Evolutionary conservation across 1,140 invertebrate species (phyloP).

Genomic region (Zaprionus lachaisei): DNA sequence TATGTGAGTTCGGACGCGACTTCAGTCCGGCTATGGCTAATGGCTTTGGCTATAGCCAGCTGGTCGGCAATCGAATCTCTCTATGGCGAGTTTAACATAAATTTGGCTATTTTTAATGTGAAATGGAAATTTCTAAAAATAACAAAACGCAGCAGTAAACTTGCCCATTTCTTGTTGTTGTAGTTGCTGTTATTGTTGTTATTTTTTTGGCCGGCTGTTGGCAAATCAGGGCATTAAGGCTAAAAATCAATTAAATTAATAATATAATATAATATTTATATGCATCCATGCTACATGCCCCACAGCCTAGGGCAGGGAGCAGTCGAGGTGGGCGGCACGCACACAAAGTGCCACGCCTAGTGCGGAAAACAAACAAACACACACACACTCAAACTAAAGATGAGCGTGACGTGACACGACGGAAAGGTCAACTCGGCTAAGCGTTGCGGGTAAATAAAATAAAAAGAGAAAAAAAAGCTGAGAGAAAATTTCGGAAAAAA

Average conservation of each 20-base stretch:
- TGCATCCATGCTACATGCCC: conserved; percentile 22
- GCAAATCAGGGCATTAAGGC: conserved; percentile 63
- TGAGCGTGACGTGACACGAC: conserved; percentile 17
- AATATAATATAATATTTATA: conserved; percentile 67
- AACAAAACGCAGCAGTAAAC: conserved; percentile 61
- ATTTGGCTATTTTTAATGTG: conserved; percentile 31
- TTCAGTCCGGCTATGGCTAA: conserved; percentile 3
- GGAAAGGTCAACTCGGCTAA: conserved; percentile 1
- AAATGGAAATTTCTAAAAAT: conserved; percentile 66
- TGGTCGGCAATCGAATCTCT: conserved; percentile 8
- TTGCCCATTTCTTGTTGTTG: conserved; percentile 21
- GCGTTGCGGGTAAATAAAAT: conserved; percentile 1
- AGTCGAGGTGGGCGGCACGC: conserved; percentile 33
- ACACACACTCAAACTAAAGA: conserved; percentile 30
- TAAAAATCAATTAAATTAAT: conserved; percentile 78
- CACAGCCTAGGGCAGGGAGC: conserved; percentile 1
- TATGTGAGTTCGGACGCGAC: conserved; percentile 15
- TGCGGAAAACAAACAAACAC: conserved; percentile 1
- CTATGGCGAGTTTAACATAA: conserved; percentile 27
- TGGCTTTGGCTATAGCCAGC: conserved; percentile 13
- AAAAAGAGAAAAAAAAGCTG: background rate
- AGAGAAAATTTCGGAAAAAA: background rate
- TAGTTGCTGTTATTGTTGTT: conserved; percentile 18
- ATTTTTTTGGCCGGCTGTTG: conserved; percentile 64
- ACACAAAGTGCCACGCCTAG: conserved; percentile 44